Percentiles rank a stretch among this genome's conserved stretches.
phyloP scores from a whole-genome alignment of 2,113 vertebrate species.

The Gasterosteus aculeatus region DNA sequence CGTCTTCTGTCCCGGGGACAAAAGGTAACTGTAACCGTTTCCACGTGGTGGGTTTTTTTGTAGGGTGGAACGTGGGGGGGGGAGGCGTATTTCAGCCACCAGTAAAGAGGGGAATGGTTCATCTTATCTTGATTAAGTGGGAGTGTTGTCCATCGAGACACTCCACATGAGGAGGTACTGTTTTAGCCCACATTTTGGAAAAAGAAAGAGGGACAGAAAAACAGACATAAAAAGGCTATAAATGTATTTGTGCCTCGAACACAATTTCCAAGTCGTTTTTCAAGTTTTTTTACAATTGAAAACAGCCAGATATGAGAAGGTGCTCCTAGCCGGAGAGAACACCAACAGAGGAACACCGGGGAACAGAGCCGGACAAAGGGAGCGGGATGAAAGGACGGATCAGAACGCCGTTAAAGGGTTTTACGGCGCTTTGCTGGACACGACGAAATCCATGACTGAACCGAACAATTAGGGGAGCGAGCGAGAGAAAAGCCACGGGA shows the following conservation, averaged over 20 bases:
- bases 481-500: slow-evolving; percentile 27
- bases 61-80: not conserved
- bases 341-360: slow-evolving; percentile 1
- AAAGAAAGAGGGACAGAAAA: too few species aligned
- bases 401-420: slow-evolving; percentile 29
- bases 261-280: not conserved
- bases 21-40: not conserved
- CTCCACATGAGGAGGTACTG: not conserved
- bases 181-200: not conserved
- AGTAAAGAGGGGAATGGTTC: not conserved
- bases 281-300: slow-evolving; percentile 9
- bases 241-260: not conserved
- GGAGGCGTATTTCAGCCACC: not conserved
- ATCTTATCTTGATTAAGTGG: not conserved
- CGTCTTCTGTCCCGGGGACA: not conserved
- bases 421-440: slow-evolving; percentile 28
- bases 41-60: not conserved
- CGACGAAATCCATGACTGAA: slow-evolving; percentile 43
- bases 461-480: slow-evolving; percentile 34
- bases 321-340: not conserved
- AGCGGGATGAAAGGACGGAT: slow-evolving; percentile 35
- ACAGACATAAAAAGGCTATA: too few species aligned
- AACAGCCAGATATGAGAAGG: not conserved
- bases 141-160: not conserved
- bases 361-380: slow-evolving; percentile 8